phyloP scores from a whole-genome alignment of 2,888 invertebrate species.

The Synanthedon myopaeformis region DNA sequence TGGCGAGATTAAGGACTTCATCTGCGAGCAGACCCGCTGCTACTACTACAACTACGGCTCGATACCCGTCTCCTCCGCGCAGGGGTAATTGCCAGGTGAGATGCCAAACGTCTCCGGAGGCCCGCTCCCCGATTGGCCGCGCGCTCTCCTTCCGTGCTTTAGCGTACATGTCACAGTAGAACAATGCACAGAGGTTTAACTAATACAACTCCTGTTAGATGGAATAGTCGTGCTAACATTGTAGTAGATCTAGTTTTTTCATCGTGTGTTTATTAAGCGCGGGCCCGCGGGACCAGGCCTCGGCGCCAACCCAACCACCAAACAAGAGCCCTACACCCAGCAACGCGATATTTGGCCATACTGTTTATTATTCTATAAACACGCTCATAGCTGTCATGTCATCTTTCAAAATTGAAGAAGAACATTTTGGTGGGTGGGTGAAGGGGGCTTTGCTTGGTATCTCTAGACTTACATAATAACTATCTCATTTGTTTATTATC shows the following conservation, averaged over 20 bases:
- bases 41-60: constrained; percentile 93
- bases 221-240: constrained; percentile 46
- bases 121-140: constrained; percentile 62
- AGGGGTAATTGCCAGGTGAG: constrained; percentile 91
- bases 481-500: background rate
- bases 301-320: constrained; percentile 70
- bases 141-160: constrained; percentile 27
- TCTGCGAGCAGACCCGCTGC: constrained; percentile 91
- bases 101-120: constrained; percentile 70
- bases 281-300: constrained; percentile 64
- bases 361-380: constrained; percentile 7
- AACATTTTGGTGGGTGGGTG: constrained; percentile 69
- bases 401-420: constrained; percentile 38
- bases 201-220: background rate
- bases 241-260: constrained; percentile 21
- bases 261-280: constrained; percentile 39
- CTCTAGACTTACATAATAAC: constrained; percentile 28
- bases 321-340: constrained; percentile 70
- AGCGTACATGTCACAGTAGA: background rate
- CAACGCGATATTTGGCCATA: constrained; percentile 34
- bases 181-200: background rate
- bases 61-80: constrained; percentile 89
- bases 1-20: constrained; percentile 85
- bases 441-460: constrained; percentile 73
- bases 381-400: constrained; percentile 4